Percentiles rank a stretch among this genome's conserved stretches.
phyloP scores from a whole-genome alignment of 1,140 invertebrate species.

The Drosophila pachea region DNA sequence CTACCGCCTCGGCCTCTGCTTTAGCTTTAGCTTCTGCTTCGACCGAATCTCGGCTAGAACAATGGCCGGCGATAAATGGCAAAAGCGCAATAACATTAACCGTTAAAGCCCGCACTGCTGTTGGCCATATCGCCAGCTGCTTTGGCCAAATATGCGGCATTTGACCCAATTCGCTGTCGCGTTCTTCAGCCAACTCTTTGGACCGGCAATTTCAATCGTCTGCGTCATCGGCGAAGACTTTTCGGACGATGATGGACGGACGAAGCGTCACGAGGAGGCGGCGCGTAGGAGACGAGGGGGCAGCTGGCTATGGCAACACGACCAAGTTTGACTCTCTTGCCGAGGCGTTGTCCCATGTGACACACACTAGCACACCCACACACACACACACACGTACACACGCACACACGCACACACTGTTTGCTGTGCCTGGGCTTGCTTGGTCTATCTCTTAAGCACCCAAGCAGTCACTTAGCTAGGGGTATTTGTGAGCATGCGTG shows the following conservation, averaged over 20 bases:
- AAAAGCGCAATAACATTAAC: slow-evolving; percentile 75
- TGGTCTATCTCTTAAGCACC: slow-evolving; percentile 67
- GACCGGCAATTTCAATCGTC: slow-evolving; percentile 57
- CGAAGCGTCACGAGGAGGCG: neutral
- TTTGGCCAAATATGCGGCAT: slow-evolving; percentile 63
- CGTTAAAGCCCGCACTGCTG: slow-evolving; percentile 55
- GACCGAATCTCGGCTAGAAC: slow-evolving; percentile 51
- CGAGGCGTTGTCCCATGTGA: slow-evolving; percentile 48
- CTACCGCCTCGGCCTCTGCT: too few species aligned
- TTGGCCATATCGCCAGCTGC: slow-evolving; percentile 28
- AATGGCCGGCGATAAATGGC: slow-evolving; percentile 71
- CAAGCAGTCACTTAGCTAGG: slow-evolving; percentile 63
- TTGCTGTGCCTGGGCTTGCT: slow-evolving; percentile 27
- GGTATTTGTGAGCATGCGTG: neutral
- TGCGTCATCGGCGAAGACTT: slow-evolving; percentile 38
- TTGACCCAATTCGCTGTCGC: slow-evolving; percentile 63
- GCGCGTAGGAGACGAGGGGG: neutral
- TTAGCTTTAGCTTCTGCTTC: neutral
- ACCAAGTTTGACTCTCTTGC: slow-evolving; percentile 54
- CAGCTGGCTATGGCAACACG: slow-evolving; percentile 25
- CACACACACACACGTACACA: slow-evolving; percentile 7
- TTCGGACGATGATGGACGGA: too few species aligned
- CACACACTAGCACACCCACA: slow-evolving; percentile 36
- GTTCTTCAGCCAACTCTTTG: slow-evolving; percentile 52
- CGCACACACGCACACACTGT: slow-evolving; percentile 37